phyloP scores from a whole-genome alignment of 2,888 invertebrate genomes.

The Caenorhabditis plicata region DNA sequence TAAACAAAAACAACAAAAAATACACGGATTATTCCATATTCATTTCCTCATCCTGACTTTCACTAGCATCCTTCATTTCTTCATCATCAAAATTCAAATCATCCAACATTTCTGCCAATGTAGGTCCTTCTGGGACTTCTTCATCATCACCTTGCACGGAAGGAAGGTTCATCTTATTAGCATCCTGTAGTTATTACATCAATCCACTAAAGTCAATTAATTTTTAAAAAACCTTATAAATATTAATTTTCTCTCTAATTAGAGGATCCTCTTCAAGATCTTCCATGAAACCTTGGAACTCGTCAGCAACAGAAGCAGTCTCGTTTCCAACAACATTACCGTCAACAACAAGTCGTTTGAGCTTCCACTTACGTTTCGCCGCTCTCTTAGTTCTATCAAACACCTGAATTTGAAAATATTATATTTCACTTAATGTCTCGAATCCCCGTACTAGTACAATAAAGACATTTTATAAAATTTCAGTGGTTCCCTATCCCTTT shows the following conservation, averaged over 20 bases:
- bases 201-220: not conserved
- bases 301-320: conserved; percentile 66
- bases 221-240: conserved; percentile 74
- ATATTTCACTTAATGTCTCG: not conserved
- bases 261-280: conserved; percentile 93
- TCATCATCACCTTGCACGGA: conserved; percentile 70
- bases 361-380: conserved; percentile 83
- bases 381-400: conserved; percentile 74
- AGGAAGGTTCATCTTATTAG: conserved; percentile 16
- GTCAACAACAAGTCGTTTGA: conserved; percentile 78
- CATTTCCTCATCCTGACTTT: conserved; percentile 16
- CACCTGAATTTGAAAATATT: conserved; percentile 23
- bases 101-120: conserved; percentile 89
- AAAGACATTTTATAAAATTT: too few relatives aligned
- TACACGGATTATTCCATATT: conserved; percentile 6
- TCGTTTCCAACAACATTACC: conserved; percentile 65
- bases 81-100: conserved; percentile 76
- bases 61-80: conserved; percentile 22
- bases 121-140: conserved; percentile 74
- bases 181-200: conserved; percentile 26
- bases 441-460: not conserved
- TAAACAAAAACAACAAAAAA: not conserved
- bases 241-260: conserved; percentile 86
- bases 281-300: conserved; percentile 76
- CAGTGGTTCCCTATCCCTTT: not conserved